Evolutionary conservation across 2,113 vertebrate species (phyloP), one percentile per base, ranked within the genome.

Genomic region (Fulica atra): DNA sequence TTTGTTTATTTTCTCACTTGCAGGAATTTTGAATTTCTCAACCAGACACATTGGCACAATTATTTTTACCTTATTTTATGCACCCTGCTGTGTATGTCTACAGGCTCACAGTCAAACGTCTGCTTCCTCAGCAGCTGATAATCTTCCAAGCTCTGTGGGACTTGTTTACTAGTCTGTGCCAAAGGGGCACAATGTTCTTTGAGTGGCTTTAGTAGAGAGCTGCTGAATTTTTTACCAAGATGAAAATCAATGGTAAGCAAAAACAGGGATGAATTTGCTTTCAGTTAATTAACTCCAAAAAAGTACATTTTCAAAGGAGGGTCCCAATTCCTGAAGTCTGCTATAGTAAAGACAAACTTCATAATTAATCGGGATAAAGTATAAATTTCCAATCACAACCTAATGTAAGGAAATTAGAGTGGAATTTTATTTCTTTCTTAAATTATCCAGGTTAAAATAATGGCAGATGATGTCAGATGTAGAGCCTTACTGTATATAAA

Each of bases 31-130:
- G 51, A 77, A 94, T 95, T 97, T 96, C 95, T 69, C 31, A 94
- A 89, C 38, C 81, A 97, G 93, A 96, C 81, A 26, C 81, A 85
- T 26, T 57, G 76, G 65, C 92, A 95, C 96, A 96, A 97, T 97
- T 96, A 96, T 66, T 87, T 94, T 95, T 95, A 90, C 94, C 93
- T 92, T 95, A 91, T 95, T 96, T 85, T 81, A 77, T 88, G 90
- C 77, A 85, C 73, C 95, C 91, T 91, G 91, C 96, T 96, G 96
- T 72, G 94, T 51, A 63, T 95, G 88, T 87, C 81, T 95, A 96
- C 91, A 88, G 91, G 93, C 92, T 97, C 85, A 82, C 90, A 96
- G 97, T 97, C 95, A 95, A 97, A 84, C 0, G 66, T 97, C 97
- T 97, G 95, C 93, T 96, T 96, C 88, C 86, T 95, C 87, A 95